Base-by-base conservation (phyloP, 2,113 vertebrate species). In the Tragelaphus imberbis region DNA sequence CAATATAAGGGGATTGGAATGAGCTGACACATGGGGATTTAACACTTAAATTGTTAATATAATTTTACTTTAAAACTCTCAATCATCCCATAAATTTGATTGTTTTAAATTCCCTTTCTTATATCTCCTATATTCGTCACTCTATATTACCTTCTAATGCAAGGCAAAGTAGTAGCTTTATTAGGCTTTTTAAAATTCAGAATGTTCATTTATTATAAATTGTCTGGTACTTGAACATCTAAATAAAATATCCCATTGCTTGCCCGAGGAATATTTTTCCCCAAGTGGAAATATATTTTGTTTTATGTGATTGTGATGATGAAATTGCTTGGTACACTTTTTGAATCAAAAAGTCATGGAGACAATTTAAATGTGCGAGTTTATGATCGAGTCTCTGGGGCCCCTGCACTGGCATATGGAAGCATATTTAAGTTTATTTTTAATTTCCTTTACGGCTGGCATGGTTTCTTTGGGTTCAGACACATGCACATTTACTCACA, bases 381-480 rank as follows among this genome's bases (percentile, higher is more conserved):
- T 97, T 21, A 0, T 55, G 92, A 97, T 93, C 44, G 4, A 94
- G 44, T 97, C 96, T 97, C 95, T 77, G 91, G 96, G 92, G 97
- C 82, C 11, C 1, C 10, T 59, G 49, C 63, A 8, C 28, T 97
- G 97, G 90, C 93, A 93, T 88, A 85, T 96, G 97, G 96, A 98
- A 98, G 79, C 81, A 5, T 92, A 96, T 95, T 98, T 97, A 84
- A 92, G 90, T 98, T 98, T 98, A 36, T 97, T 94, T 98, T 98
- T 98, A 92, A 98, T 98, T 97, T 96, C 86, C 71, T 97, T 98
- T 97, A 90, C 17, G 53, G 84, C 94, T 97, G 59, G 91, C 58
- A 55, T 71, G 49, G 53, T 23, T 14, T 94, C 84, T 96, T 96
- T 90, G 56, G 8, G 23, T 97, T 51, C 33, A 77, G 80, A 98